Base-by-base conservation (phyloP, 2,888 invertebrate species). In the Latheticus oryzae region DNA sequence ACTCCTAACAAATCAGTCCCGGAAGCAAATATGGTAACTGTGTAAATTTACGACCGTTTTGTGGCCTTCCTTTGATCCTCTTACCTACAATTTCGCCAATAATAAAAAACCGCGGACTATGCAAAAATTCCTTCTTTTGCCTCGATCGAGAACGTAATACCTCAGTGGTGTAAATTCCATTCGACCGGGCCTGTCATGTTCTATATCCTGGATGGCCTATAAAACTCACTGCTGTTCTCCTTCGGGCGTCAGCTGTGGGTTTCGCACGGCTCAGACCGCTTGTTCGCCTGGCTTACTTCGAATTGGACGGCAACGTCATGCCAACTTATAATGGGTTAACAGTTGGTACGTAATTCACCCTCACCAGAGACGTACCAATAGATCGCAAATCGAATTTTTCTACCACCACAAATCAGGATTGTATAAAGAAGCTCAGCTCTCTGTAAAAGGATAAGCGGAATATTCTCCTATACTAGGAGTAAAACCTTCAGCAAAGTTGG, bases 131-230 rank as follows among this genome's bases (percentile, higher is more conserved):
- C n/a, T n/a, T n/a, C n/a, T n/a, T 17, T 23, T 26, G 23, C 43
- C 28, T 37, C 8, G 32, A 50, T 35, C 21, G 48, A 12, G 50
- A 28, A 11, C 35, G 42, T 42, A 54, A 54, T 54, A 54, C 47
- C 43, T 32, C 42, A 33, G 28, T 23, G 54, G 50, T 32, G 58
- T 54, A 58, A 54, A 58, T 58, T 58, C 54, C 33, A 50, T 54
- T 54, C 47, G 50, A 54, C 58, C 58, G 48, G n/a, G 51, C 30
- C 58, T 50, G 50, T 58, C 58, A 58, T 58, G 58, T 58, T 37
- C 50, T 43, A 54, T 58, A 54, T 58, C 52, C 48, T 48, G 33
- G 58, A 58, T 54, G 42, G 53, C 37, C 47, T 47, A 58, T 58
- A 51, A 57, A 57, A 57, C 51, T 57, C 48, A 51, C 43, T 51